phyloP scores from a whole-genome alignment of 2,797 vertebrate species.

The Schizopygopsis malacanthus region DNA sequence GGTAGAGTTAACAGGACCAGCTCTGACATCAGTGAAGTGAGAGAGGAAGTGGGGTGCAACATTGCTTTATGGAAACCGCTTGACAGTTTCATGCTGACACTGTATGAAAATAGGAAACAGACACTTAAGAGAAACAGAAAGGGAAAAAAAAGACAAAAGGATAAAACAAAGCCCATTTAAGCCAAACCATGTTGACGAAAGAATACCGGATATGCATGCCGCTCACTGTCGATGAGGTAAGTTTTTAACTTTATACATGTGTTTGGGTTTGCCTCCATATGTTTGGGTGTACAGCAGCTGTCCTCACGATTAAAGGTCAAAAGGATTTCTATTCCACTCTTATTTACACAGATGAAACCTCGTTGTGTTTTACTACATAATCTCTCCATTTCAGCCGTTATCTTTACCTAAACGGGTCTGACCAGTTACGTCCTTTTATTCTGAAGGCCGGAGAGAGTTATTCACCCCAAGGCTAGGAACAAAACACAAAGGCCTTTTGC shows the following conservation, averaged over 20 bases:
- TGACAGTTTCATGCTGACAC: slow-evolving; percentile 16
- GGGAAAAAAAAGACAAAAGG: slow-evolving; percentile 25
- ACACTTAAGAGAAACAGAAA: slow-evolving; percentile 20
- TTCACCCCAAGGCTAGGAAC: slow-evolving; percentile 51
- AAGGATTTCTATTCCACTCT: slow-evolving; percentile 15
- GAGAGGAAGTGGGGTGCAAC: slow-evolving; percentile 26
- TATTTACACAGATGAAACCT: slow-evolving; percentile 15
- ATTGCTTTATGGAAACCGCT: slow-evolving; percentile 26
- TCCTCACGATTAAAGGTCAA: neutral
- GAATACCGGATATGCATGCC: slow-evolving; percentile 96
- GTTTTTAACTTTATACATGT: slow-evolving; percentile 54
- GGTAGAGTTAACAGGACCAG: slow-evolving; percentile 23
- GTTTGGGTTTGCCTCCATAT: slow-evolving; percentile 25
- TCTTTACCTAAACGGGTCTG: slow-evolving; percentile 57
- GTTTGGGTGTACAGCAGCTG: slow-evolving; percentile 16
- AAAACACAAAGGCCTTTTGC: slow-evolving; percentile 6
- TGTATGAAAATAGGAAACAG: slow-evolving; percentile 41
- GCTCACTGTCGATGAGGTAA: slow-evolving; percentile 92
- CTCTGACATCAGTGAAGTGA: slow-evolving; percentile 27
- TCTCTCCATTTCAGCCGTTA: neutral
- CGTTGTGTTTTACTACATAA: neutral
- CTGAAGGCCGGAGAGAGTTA: neutral
- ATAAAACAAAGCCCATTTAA: slow-evolving; percentile 20
- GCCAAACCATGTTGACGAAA: slow-evolving; percentile 87
- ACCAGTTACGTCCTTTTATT: slow-evolving; percentile 51